Base-by-base conservation (phyloP, 1,140 invertebrate genomes). In the Chrysoperla carnea region DNA sequence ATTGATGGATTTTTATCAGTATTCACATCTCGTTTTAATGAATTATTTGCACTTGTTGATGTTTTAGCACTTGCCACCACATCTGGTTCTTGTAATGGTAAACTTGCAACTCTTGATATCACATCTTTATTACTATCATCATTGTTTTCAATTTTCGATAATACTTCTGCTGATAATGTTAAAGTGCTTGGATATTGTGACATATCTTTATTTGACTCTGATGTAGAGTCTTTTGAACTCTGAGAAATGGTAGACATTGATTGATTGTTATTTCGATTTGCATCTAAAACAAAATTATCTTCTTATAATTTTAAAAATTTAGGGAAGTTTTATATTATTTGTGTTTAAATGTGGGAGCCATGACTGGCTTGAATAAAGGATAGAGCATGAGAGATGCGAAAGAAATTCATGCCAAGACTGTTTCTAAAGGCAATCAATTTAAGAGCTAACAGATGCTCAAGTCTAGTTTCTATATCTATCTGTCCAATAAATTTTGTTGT, bases 21-120 rank as follows among this genome's bases (percentile, higher is more conserved):
- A 11, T 27, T 39, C 2, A 17, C 17, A 39, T 27, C 15, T 6
- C 11, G 29, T 12, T 14, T 14, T 33, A 33, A 33, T 12, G n/a
- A 9, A 33, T 33, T 33, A 33, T 33, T 33, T 11, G n/a, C n/a
- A 12, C 42, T 36, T 46, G n/a, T 48, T 23, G 54, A 55, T 4
- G 72, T 73, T 66, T 93, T 93, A 42, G 89, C 90, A 62, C 89
- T 93, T 39, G 86, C 84, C 45, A 95, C 88, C 49, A 95, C 83
- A 66, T 95, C 90, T 17, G 89, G 89, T 60, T 93, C 88, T 61
- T 82, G 78, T 53, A 80, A 43, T 9, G 53, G 44, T 41, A 41
- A 31, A 42, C 51, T 12, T 33, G 31, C n/a, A 9, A 12, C 8
- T 33, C 31, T 33, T 12, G 31, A 12, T 4, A 12, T 4, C 2